Base-by-base conservation (phyloP, 2,888 invertebrate species). In the Aporophyla nigra region DNA sequence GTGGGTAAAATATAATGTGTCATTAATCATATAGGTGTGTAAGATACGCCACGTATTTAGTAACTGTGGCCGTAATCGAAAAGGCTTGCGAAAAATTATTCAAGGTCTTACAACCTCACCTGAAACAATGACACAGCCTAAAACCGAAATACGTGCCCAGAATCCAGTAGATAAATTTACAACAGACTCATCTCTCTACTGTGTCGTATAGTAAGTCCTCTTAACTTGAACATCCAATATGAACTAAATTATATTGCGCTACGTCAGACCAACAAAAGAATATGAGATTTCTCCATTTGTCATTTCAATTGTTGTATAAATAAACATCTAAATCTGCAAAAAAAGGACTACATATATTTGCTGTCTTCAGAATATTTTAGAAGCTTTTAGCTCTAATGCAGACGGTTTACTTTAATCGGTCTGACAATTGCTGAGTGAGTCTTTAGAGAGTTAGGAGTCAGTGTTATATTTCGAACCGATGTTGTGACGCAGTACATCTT, bases 161-260 rank as follows among this genome's bases (percentile, higher is more conserved):
- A 78, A 78, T 63, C 40, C 40, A 62, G 46, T 59, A 62, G n/a
- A 75, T 72, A 66, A 71, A 81, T 71, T 71, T 62, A 73, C 61
- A 78, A 77, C 51, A 51, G 27, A 61, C 19, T 69, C 74, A 63
- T 76, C 33, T 53, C 71, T 70, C 54, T 21, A 54, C 27, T 70
- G 63, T 43, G 65, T 62, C 73, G 51, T 79, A 77, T 76, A 73
- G 56, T 72, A 84, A 77, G 27, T 40, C 49, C 54, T 40, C 19
- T 70, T 81, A 74, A 81, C 56, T 74, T 86, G n/a, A 84, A 69
- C 56, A 82, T 75, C 68, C 71, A 84, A 83, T 78, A 75, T 76
- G 61, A 84, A 78, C 74, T 21, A 61, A 72, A 76, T 81, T 59
- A 76, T 79, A 76, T 79, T 73, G 43, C 66, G 71, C 53, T 43